Conservation (phyloP, 2,113 vertebrate species). For the Rhinoderma darwinii region DNA sequence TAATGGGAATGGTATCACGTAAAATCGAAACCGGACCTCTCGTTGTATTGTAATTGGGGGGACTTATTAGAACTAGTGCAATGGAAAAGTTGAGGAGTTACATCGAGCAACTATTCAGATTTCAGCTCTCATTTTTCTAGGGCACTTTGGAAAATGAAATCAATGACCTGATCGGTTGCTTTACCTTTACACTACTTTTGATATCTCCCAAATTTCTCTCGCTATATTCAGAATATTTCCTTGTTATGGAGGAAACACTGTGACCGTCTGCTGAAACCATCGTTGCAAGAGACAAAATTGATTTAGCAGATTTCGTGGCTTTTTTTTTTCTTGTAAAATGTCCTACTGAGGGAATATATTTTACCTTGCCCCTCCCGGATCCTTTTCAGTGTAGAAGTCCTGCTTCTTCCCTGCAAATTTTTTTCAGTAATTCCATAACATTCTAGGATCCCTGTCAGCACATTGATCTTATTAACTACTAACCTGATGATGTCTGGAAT, state of each 20-base stretch:
- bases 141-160: neutral
- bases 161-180: neutral
- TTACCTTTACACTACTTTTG: neutral
- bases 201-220: slow-evolving; percentile 14
- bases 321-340: slow-evolving; percentile 64
- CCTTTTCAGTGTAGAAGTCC: slow-evolving; percentile 66
- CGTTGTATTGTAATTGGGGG: too few relatives aligned
- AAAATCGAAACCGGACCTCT: too few relatives aligned
- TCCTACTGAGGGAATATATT: slow-evolving; percentile 51
- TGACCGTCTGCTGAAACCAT: slow-evolving; percentile 64
- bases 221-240: slow-evolving; percentile 41
- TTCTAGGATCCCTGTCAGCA: slow-evolving; percentile 23
- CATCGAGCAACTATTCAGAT: too few relatives aligned
- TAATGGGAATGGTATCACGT: too few relatives aligned
- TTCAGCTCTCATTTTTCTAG: too few relatives aligned
- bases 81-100: too few relatives aligned
- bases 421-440: neutral
- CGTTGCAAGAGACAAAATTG: slow-evolving; percentile 62
- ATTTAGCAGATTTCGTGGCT: slow-evolving; percentile 60
- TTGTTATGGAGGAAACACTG: slow-evolving; percentile 44
- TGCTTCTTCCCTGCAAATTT: slow-evolving; percentile 5
- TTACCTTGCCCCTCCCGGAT: neutral
- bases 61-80: too few relatives aligned
- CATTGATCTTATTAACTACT: slow-evolving; percentile 47
- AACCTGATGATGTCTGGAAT: slow-evolving; percentile 43